Conservation (phyloP, 1,140 invertebrate species). For the Eriosoma lanigerum region DNA sequence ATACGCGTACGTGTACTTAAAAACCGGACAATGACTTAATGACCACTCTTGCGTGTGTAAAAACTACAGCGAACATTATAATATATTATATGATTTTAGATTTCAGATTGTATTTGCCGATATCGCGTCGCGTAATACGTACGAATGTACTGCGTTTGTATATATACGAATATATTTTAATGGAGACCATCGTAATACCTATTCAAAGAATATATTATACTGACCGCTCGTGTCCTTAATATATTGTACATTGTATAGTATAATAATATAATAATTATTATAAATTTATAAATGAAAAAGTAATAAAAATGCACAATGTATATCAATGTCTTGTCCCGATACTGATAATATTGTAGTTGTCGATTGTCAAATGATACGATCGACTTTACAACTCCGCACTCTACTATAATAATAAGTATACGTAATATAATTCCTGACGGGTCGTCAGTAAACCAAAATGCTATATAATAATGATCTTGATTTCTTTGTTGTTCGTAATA, state of each 20-base stretch:
- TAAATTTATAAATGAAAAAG: neutral
- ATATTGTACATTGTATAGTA: neutral
- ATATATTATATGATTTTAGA: too few species aligned
- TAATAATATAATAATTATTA: neutral
- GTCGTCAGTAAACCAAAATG: neutral
- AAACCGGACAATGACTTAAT: constrained; percentile 26
- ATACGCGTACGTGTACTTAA: neutral
- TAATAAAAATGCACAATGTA: neutral
- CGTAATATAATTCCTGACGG: neutral
- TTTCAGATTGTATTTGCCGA: too few species aligned
- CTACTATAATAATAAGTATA: neutral
- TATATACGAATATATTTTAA: too few species aligned
- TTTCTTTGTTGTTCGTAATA: neutral
- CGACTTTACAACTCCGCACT: neutral
- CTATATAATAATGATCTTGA: neutral
- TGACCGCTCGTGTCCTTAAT: neutral
- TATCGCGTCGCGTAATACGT: too few species aligned
- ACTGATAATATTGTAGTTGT: neutral
- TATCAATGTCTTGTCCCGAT: too few species aligned
- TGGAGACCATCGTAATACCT: too few species aligned
- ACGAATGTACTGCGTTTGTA: too few species aligned
- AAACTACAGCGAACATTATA: neutral
- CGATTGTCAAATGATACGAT: neutral
- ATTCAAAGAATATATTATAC: neutral
- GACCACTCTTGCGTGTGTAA: neutral